A percentile compares a stretch with the other conserved stretches of the same genome.
phyloP scores from a whole-genome alignment of 2,888 invertebrate species.

The Oligia fasciuncula region DNA sequence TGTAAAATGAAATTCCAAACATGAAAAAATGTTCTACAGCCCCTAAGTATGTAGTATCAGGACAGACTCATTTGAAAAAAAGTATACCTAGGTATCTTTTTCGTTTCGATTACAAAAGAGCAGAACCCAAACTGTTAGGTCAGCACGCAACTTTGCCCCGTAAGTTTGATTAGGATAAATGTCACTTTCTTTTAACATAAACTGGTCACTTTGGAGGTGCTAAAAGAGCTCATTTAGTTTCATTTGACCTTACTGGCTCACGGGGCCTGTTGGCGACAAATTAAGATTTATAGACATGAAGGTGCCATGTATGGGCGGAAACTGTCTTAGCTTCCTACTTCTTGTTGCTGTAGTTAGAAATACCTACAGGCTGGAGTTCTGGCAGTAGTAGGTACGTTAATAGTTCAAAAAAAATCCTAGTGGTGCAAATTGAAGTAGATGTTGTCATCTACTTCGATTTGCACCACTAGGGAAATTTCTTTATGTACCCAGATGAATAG shows the following conservation, averaged over 20 bases:
- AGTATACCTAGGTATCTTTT: not conserved
- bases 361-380: not conserved
- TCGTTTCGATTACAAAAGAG: constrained; percentile 22
- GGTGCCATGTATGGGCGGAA: constrained; percentile 43
- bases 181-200: constrained; percentile 81
- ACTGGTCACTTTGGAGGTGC: constrained; percentile 80
- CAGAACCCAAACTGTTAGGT: constrained; percentile 34
- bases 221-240: constrained; percentile 79
- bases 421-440: too few relatives aligned
- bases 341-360: constrained; percentile 26
- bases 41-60: not conserved
- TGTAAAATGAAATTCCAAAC: not conserved
- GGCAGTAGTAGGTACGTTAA: not conserved
- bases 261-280: constrained; percentile 67
- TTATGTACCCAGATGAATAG: not conserved
- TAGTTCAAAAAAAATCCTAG: not conserved
- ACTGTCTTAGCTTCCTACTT: constrained; percentile 7
- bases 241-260: constrained; percentile 78
- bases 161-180: constrained; percentile 79
- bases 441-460: not conserved
- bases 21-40: not conserved
- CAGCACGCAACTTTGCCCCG: constrained; percentile 46
- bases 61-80: not conserved
- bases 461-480: not conserved
- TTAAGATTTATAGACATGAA: constrained; percentile 72